Conservation (phyloP, 1,140 invertebrate species). For the Drosophila burlai region DNA sequence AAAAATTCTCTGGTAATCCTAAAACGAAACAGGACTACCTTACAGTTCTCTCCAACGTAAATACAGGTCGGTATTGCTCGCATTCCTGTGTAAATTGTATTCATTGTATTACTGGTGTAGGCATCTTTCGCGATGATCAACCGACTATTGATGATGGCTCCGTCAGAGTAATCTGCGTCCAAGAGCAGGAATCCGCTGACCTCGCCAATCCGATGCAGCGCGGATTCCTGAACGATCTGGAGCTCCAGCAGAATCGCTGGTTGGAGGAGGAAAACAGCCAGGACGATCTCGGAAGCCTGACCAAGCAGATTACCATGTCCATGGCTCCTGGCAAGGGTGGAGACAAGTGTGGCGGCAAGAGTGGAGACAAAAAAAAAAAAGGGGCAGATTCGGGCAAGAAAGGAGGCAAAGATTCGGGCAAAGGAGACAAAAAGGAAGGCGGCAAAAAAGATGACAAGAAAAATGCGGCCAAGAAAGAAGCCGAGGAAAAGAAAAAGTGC, state of each 20-base stretch:
- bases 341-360: not conserved
- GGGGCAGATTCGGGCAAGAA: too few species aligned
- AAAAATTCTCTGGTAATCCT: not conserved
- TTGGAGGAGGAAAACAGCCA: not conserved
- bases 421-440: too few species aligned
- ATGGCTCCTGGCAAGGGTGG: too few species aligned
- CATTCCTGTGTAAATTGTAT: too few species aligned
- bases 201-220: not conserved
- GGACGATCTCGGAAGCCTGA: not conserved
- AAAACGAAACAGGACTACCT: not conserved
- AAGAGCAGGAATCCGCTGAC: not conserved
- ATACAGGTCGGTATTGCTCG: not conserved
- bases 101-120: not conserved
- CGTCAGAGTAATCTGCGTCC: not conserved
- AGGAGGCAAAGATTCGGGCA: too few species aligned
- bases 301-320: not conserved
- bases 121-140: not conserved
- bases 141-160: not conserved
- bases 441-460: too few species aligned
- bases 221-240: not conserved
- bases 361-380: not conserved
- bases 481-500: not conserved
- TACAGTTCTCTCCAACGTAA: not conserved
- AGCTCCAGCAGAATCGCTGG: conserved; percentile 2
- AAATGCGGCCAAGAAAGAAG: too few species aligned